Conservation (phyloP, 2,113 vertebrate genomes). For the Chelonoidis abingdonii region DNA sequence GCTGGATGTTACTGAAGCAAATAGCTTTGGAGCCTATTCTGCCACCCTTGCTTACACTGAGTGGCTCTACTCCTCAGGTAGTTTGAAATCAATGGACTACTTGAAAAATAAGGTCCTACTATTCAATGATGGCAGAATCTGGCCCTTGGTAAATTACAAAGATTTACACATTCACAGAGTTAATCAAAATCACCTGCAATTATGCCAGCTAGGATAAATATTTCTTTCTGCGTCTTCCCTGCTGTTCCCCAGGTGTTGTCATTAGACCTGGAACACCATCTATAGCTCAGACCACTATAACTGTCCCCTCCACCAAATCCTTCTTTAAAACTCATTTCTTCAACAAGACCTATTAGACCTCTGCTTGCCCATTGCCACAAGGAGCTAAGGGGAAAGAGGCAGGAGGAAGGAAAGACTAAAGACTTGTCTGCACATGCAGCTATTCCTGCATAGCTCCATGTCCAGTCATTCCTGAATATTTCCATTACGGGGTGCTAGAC, state of each 20-base stretch:
- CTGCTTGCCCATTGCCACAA: background rate
- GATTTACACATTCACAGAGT: rapidly evolving
- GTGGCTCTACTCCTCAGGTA: background rate
- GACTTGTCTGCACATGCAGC: background rate
- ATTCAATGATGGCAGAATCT: rapidly evolving
- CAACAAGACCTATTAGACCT: background rate
- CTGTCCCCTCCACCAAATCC: background rate
- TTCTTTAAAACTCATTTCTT: background rate
- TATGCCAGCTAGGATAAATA: rapidly evolving
- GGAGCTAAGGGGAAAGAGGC: rapidly evolving
- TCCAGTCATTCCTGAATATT: background rate
- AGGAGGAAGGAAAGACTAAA: background rate
- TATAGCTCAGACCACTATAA: rapidly evolving
- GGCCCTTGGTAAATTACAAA: background rate
- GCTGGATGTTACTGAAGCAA: rapidly evolving
- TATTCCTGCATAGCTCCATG: background rate
- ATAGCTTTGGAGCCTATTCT: background rate
- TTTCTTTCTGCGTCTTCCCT: background rate
- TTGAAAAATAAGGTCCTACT: background rate
- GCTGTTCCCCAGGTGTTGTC: background rate
- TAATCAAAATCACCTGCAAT: rapidly evolving
- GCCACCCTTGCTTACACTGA: background rate
- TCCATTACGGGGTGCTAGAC: background rate
- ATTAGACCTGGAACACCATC: rapidly evolving
- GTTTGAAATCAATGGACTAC: background rate